Evolutionary conservation across 2,888 invertebrate genomes (phyloP), one percentile per base, ranked within the genome.

Genomic region (Scrobipalpa costella): DNA sequence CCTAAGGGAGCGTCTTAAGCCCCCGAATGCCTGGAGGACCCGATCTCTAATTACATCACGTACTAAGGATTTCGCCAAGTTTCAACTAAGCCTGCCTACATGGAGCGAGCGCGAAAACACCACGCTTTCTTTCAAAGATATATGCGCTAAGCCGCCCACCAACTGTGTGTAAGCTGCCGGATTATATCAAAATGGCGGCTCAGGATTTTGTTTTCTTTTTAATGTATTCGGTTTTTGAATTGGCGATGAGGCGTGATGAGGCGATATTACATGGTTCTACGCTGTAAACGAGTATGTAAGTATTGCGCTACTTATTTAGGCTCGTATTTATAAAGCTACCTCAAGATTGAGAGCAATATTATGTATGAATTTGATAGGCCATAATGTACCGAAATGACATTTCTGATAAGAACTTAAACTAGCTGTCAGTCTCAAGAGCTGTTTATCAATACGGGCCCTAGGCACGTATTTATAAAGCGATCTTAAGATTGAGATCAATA

Each of bases 51-150:
- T 81, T 80, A 80, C 74, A 74, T 80, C 81, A 81, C 81, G 81
- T 81, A 80, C 73, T 68, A 66, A 68, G 81, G 79, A 79, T 80
- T 78, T 77, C 73, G 75, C 76, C 77, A 81, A 81, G 78, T 79
- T 79, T 77, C 75, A 76, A 74, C 77, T 80, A 81, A 83, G 81
- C 81, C 71, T 67, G 68, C 75, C 75, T 76, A 79, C 76, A 84
- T 75, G 78, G 73, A 71, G 55, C 55, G 69, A 71, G 72, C 74
- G 73, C 72, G 76, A 74, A 80, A 83, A 80, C 81, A 83, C 77
- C 81, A 81, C 78, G 83, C 76, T 70, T 83, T 80, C 80, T 82
- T 82, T 77, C 78, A 68, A 73, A 79, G 82, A 83, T 83, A 27
- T 27, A 81, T 80, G 81, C 83, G 81, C 73, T 82, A 84, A 86